phyloP scores from a whole-genome alignment of 2,113 vertebrate species.

The Xiphophorus hellerii region DNA sequence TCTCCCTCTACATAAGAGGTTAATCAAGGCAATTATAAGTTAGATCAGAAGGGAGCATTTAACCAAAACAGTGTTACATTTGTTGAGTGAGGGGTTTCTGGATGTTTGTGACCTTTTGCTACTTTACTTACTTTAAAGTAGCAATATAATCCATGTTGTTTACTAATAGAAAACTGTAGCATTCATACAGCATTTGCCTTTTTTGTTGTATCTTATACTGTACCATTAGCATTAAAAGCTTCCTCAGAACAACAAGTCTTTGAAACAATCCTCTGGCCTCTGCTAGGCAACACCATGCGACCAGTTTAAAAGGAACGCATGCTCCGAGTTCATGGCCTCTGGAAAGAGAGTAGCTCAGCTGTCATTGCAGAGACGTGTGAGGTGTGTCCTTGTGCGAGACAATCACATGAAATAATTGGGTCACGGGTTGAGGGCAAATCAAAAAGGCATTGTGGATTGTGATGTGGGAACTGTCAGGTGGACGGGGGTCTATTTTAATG shows the following conservation, averaged over 20 bases:
- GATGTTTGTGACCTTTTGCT: no score
- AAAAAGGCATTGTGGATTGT: conserved; percentile 53
- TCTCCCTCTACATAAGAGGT: conserved; percentile 14
- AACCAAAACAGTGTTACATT: conserved; percentile 38
- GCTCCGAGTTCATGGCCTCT: conserved; percentile 30
- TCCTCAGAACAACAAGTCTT: background rate
- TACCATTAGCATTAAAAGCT: background rate
- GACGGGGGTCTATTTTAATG: conserved; percentile 72
- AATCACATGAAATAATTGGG: conserved; percentile 62
- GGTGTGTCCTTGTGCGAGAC: conserved; percentile 35
- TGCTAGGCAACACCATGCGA: conserved; percentile 11
- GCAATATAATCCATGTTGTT: background rate
- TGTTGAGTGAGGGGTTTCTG: background rate
- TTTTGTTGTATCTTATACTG: no score
- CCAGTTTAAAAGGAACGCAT: conserved; percentile 21
- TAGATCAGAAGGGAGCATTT: conserved; percentile 7
- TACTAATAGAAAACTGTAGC: background rate
- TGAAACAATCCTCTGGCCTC: conserved; percentile 2
- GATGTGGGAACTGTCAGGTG: conserved; percentile 65
- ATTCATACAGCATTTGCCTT: background rate
- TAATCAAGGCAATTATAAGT: conserved; percentile 9
- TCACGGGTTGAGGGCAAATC: conserved; percentile 66
- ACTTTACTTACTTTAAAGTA: background rate
- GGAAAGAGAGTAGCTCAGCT: conserved; percentile 46
- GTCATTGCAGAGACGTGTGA: conserved; percentile 44